Percentiles rank a stretch among this genome's conserved stretches.
phyloP scores from a whole-genome alignment of 2,797 vertebrate genomes.

The Chrosomus eos region DNA sequence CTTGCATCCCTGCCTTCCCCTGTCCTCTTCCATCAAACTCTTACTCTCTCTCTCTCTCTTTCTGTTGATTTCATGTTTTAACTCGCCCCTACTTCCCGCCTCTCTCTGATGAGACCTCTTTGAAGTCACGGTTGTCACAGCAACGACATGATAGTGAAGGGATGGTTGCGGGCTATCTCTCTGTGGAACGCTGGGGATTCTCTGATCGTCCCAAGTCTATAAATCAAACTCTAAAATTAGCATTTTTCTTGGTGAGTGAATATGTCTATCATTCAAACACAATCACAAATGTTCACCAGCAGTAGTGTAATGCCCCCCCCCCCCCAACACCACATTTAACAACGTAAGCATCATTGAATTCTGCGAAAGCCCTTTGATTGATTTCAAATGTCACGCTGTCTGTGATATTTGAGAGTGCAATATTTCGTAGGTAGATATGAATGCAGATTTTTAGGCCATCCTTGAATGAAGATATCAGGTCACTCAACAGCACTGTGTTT shows the following conservation, averaged over 20 bases:
- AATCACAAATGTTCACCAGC: background rate
- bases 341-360: background rate
- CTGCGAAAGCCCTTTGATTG: background rate
- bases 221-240: conserved; percentile 40
- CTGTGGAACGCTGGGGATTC: conserved; percentile 30
- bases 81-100: conserved; percentile 26
- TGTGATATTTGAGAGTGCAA: conserved; percentile 4
- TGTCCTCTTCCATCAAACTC: conserved; percentile 48
- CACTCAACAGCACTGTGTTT: conserved; percentile 49
- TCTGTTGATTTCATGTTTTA: conserved; percentile 44
- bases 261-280: background rate
- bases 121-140: conserved; percentile 52
- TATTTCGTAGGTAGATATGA: background rate
- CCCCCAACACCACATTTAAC: background rate
- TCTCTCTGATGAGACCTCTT: conserved; percentile 44
- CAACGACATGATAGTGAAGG: conserved; percentile 41
- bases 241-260: conserved; percentile 15
- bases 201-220: conserved; percentile 14
- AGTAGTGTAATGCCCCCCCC: background rate
- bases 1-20: background rate
- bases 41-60: conserved; percentile 25
- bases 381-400: conserved; percentile 17
- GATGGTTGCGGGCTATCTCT: conserved; percentile 40
- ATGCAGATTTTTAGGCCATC: conserved; percentile 29
- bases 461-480: conserved; percentile 37